Evolutionary conservation across 2,113 vertebrate genomes (phyloP).

Genomic region (Ptilonorhynchus violaceus): DNA sequence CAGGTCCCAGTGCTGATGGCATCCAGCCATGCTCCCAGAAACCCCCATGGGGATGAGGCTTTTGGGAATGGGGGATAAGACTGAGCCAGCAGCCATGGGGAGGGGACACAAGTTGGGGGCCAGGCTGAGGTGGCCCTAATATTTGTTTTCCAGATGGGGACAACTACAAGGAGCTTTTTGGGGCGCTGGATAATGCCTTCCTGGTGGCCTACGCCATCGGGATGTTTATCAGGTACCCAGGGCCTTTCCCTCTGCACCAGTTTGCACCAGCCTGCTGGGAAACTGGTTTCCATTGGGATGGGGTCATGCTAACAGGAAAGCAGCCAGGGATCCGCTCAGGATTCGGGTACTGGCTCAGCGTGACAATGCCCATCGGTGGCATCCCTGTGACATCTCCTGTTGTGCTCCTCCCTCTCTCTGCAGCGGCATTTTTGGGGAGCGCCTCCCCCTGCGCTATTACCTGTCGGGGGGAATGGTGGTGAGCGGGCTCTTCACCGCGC

Average conservation of each 20-base stretch:
- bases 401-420: neutral
- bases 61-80: neutral
- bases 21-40: accelerated
- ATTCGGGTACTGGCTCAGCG: accelerated
- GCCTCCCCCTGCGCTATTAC: constrained; percentile 93
- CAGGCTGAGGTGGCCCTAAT: neutral
- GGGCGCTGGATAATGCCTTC: constrained; percentile 91
- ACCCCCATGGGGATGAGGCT: neutral
- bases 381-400: accelerated
- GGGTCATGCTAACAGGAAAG: neutral
- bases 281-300: neutral
- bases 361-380: accelerated
- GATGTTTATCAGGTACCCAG: constrained; percentile 93
- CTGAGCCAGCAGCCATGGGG: accelerated
- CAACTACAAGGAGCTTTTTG: constrained; percentile 91
- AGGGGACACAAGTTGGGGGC: neutral
- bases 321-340: accelerated
- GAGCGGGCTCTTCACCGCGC: constrained; percentile 86
- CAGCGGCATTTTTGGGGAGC: constrained; percentile 95
- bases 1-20: neutral
- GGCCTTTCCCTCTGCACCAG: neutral
- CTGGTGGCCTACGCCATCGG: constrained; percentile 93
- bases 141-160: constrained; percentile 76
- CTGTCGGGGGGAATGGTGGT: constrained; percentile 88
- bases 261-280: accelerated